Base-by-base conservation (phyloP, 2,113 vertebrate species). In the Narcine bancroftii region DNA sequence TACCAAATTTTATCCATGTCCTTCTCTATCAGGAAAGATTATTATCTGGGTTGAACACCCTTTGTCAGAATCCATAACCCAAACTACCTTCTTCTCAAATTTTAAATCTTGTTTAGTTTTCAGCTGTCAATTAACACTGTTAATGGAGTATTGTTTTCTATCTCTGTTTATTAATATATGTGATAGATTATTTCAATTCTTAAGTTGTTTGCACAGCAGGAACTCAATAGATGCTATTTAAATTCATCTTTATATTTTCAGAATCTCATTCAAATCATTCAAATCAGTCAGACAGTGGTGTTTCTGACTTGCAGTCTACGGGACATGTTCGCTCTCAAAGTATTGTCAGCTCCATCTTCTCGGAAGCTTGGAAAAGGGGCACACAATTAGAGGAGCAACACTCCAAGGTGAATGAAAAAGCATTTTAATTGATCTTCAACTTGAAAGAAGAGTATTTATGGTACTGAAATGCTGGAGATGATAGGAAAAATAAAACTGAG, bases 281-380 rank as follows among this genome's bases (percentile, higher is more conserved):
- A 0, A 97, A 97, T 92, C 98, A 99, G 73, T 99, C 98, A 89
- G 99, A 99, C 93, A 98, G 98, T 11, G 98, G 98, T 0, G 97
- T 99, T 92, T 99, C 98, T 21, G 99, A 99, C 94, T 97, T 97
- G 1, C 97, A 97, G 4, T 95, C 97, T 15, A 96, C 96, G 29
- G 96, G 97, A 92, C 99, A 99, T 3, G 93, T 97, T 17, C 97
- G 98, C 33, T 99, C 98, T 63, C 99, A 99, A 93, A 99, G 99
- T 93, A 97, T 97, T 10, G 98, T 99, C 94, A 99, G 98, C 95
- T 99, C 98, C 93, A 98, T 99, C 94, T 99, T 99, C 94, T 99
- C 99, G 0, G 99, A 99, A 94, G 99, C 99, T 93, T 99, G 99
- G 99, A 99, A 98, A 93, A 97, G 99, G 93, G 99, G 99, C 13